These are phyloP conservation scores for Stercorarius parasiticus DNA, from an alignment of 2,113 vertebrate species.

Conservation along the genomic window DNA sequence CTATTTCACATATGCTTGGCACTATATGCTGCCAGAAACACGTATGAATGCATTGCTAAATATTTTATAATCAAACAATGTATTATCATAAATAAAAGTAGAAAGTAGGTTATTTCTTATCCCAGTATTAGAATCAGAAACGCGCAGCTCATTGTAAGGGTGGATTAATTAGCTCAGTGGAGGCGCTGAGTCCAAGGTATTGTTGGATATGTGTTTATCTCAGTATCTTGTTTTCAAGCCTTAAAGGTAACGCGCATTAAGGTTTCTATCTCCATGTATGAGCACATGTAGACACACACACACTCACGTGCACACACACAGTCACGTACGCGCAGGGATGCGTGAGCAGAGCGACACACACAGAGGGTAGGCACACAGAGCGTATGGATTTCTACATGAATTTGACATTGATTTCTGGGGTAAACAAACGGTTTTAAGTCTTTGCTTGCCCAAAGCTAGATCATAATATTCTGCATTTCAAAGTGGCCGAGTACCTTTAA, in stretches of 20 bases:
- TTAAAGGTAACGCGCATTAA: not conserved
- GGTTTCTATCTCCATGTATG: not conserved
- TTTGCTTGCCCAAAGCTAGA: conserved; percentile 86
- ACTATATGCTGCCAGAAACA: not conserved
- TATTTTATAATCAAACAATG: conserved; percentile 8
- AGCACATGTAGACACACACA: not conserved
- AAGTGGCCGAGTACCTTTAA: conserved; percentile 84
- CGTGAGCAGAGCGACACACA: not conserved
- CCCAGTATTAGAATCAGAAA: not conserved
- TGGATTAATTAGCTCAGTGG: conserved; percentile 2
- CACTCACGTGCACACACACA: not conserved
- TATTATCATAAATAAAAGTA: not conserved
- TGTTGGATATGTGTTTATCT: not conserved
- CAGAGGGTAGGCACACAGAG: not conserved
- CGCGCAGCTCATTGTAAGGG: not conserved
- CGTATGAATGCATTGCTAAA: not conserved
- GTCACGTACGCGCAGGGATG: not conserved
- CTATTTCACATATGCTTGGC: not conserved
- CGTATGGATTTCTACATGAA: conserved; percentile 60
- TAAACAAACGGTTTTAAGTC: conserved; percentile 90
- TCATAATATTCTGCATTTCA: conserved; percentile 87
- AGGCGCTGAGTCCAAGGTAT: not conserved
- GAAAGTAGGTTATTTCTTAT: conserved; percentile 39
- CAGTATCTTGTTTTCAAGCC: not conserved
- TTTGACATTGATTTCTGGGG: conserved; percentile 89